Base-by-base conservation (phyloP, 2,113 vertebrate genomes). In the Alosa alosa region DNA sequence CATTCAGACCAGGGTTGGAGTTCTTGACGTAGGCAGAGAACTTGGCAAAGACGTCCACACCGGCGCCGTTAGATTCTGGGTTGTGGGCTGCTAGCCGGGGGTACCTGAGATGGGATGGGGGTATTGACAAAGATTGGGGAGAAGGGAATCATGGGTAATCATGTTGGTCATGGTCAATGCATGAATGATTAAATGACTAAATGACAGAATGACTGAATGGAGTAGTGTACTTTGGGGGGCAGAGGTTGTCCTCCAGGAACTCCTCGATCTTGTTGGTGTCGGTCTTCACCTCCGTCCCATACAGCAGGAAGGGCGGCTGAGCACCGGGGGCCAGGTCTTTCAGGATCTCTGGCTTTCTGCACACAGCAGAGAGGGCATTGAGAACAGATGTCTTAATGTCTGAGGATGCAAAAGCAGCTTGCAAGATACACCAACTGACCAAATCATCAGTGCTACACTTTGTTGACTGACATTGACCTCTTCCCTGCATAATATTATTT, bases 241-340 rank as follows among this genome's bases (percentile, higher is more conserved):
- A 90, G 81, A 98, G 95, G 31, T 93, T 95, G 2, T 96, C 96
- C 93, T 98, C 97, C 91, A 98, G 92, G 90, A 98, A 98, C 90
- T 98, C 97, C 91, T 98, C 97, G 0, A 98, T 97, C 93, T 97
- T 97, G 94, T 97, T 98, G 90, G 96, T 98, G 93, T 98, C 97
- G 0, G 97, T 98, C 91, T 97, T 96, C 84, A 98, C 97, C 88
- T 98, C 97, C 0, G 84, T 94, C 81, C 95, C 93, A 0, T 96
- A 97, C 72, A 97, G 90, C 83, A 98, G 94, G 91, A 98, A 97
- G 0, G 97, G 97, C 4, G 97, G 97, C 92, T 97, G 97, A 3
- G 96, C 96, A 6, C 97, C 97, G 0, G 97, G 97, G 22, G 97
- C 97, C 83, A 98, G 90, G 84, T 97, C 95, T 90, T 96, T 97